Evolutionary conservation across 2,113 vertebrate species (phyloP).

Genomic region (Eira barbara): DNA sequence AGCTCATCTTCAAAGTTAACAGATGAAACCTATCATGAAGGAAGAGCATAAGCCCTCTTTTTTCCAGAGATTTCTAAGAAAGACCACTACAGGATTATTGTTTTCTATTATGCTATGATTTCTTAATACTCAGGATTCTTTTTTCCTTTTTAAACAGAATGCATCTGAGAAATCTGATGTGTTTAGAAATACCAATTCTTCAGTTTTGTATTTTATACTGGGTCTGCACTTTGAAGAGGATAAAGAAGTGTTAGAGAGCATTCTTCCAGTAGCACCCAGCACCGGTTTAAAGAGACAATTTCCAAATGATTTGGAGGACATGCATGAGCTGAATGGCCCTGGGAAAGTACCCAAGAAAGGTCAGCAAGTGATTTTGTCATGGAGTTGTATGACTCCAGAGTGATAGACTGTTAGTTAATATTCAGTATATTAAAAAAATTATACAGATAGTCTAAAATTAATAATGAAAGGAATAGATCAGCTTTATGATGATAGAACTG

Average conservation of each 20-base stretch:
- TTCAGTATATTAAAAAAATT: background rate
- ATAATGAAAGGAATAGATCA: background rate
- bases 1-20: background rate
- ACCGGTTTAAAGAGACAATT: conserved; percentile 89
- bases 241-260: conserved; percentile 82
- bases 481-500: background rate
- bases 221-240: conserved; percentile 80
- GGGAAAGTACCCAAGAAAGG: conserved; percentile 88
- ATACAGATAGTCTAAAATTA: background rate
- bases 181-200: conserved; percentile 72
- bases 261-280: conserved; percentile 84
- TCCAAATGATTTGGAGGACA: conserved; percentile 78
- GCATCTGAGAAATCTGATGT: conserved; percentile 77
- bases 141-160: conserved; percentile 83
- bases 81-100: background rate
- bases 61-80: background rate
- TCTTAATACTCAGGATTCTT: conserved; percentile 79
- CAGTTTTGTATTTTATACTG: conserved; percentile 74
- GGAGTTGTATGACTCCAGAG: background rate
- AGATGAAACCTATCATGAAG: background rate
- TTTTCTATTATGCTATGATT: background rate
- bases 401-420: background rate
- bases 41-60: background rate
- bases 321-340: conserved; percentile 71
- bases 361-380: conserved; percentile 64